Evolutionary conservation across 2,797 vertebrate species (phyloP).

Genomic region (Danionella dracula): DNA sequence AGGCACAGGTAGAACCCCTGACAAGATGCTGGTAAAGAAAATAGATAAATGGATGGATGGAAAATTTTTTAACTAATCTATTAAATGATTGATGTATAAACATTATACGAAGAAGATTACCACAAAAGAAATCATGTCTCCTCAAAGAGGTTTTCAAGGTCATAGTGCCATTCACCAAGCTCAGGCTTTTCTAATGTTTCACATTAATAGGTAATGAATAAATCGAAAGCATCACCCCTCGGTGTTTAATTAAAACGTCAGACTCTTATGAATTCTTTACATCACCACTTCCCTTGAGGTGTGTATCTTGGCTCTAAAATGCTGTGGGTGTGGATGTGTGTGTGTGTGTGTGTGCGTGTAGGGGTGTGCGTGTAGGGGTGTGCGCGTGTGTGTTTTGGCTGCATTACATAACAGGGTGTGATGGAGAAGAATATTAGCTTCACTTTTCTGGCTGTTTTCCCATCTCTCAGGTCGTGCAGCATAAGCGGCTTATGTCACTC

Average conservation of each 20-base stretch:
- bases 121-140: not conserved
- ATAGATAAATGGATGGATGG: too few relatives aligned
- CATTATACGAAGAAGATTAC: not conserved
- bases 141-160: not conserved
- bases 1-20: too few relatives aligned
- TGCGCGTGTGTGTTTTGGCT: not conserved
- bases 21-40: too few relatives aligned
- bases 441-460: not conserved
- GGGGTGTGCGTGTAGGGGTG: too few relatives aligned
- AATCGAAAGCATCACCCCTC: not conserved
- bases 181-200: not conserved
- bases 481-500: conserved; percentile 38
- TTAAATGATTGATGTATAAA: too few relatives aligned
- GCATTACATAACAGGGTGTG: conserved; percentile 8
- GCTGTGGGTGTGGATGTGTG: not conserved
- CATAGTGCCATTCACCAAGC: not conserved
- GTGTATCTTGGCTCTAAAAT: not conserved
- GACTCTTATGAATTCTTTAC: conserved; percentile 19
- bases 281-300: conserved; percentile 19
- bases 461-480: not conserved
- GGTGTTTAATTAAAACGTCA: conserved; percentile 27
- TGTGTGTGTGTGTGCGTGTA: too few relatives aligned
- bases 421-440: conserved; percentile 17
- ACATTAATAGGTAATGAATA: conserved; percentile 3
- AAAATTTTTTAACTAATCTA: too few relatives aligned